phyloP scores from a whole-genome alignment of 2,113 vertebrate species.

The Anoplopoma fimbria region DNA sequence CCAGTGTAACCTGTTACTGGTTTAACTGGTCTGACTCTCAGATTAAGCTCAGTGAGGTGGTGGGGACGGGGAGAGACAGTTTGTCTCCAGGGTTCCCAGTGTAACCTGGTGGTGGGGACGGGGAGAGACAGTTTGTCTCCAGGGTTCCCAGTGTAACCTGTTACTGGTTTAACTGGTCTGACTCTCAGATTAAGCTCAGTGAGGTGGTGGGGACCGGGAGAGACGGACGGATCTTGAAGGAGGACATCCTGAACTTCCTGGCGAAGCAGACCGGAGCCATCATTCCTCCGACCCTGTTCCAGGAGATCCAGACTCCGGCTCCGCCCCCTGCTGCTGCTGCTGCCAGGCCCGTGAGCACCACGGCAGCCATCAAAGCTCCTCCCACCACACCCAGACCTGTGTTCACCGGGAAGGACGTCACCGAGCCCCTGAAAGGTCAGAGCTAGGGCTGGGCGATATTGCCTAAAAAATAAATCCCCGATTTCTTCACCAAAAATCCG shows the following conservation, averaged over 20 bases:
- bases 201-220: slow-evolving; percentile 96
- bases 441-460: too few relatives aligned
- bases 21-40: slow-evolving; percentile 65
- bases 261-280: slow-evolving; percentile 97
- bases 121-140: too few relatives aligned
- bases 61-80: slow-evolving; percentile 94
- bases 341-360: slow-evolving; percentile 69
- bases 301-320: slow-evolving; percentile 86
- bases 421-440: slow-evolving; percentile 93
- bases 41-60: slow-evolving; percentile 97
- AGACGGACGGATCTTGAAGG: slow-evolving; percentile 96
- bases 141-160: background rate
- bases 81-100: background rate
- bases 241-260: slow-evolving; percentile 96
- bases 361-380: slow-evolving; percentile 41
- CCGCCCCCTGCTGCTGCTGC: slow-evolving; percentile 39
- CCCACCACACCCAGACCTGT: slow-evolving; percentile 71
- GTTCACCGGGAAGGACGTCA: slow-evolving; percentile 90
- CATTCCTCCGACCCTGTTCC: slow-evolving; percentile 89
- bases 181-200: slow-evolving; percentile 93
- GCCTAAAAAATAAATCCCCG: too few relatives aligned
- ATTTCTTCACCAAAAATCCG: too few relatives aligned
- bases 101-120: too few relatives aligned
- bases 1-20: background rate
- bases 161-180: background rate